Conservation (phyloP, 2,113 vertebrate species). For the Irena cyanogastra region DNA sequence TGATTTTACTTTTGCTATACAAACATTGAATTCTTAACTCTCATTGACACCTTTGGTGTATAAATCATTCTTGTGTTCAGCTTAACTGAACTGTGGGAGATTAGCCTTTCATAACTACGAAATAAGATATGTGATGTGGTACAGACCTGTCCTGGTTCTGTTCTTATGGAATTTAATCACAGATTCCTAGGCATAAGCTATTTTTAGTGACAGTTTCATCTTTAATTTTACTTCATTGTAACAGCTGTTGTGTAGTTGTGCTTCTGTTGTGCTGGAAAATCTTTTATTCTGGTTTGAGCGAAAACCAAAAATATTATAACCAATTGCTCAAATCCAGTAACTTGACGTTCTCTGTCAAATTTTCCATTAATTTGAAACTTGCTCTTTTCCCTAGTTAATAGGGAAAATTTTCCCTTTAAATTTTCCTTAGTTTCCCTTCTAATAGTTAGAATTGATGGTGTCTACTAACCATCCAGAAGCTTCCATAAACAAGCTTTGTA, state of each 20-base stretch:
- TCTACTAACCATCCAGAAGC: not conserved
- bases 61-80: not conserved
- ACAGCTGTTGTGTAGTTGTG: not conserved
- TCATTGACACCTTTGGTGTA: not conserved
- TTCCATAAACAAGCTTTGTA: not conserved
- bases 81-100: not conserved
- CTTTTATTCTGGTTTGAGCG: not conserved
- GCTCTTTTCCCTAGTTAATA: not conserved
- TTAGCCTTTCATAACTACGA: not conserved
- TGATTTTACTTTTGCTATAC: not conserved
- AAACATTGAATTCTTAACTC: not conserved
- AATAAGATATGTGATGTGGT: not conserved
- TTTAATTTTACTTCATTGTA: not conserved
- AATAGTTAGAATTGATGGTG: not conserved
- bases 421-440: no score
- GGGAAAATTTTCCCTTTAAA: no score
- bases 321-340: not conserved
- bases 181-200: not conserved
- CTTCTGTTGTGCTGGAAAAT: not conserved
- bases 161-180: not conserved
- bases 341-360: not conserved
- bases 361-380: not conserved
- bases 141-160: not conserved
- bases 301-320: not conserved
- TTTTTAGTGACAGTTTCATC: not conserved